phyloP scores from a whole-genome alignment of 2,797 vertebrate genomes.

The Pagetopsis macropterus region DNA sequence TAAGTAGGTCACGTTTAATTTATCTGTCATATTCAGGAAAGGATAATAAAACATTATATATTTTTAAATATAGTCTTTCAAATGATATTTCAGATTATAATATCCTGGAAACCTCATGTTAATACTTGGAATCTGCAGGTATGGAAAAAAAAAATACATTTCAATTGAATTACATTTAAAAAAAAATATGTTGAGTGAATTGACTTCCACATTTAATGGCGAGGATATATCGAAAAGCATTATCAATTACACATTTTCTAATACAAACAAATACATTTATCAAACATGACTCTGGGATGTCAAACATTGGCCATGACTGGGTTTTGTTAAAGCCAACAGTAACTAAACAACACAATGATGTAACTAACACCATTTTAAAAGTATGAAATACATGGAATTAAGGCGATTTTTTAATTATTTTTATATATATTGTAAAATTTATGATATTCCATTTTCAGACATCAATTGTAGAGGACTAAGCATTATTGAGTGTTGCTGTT shows the following conservation, averaged over 20 bases:
- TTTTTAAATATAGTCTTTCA: background rate
- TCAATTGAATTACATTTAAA: too few species aligned
- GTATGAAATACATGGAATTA: background rate
- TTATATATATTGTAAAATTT: too few species aligned
- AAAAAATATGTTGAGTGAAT: too few species aligned
- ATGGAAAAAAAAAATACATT: background rate
- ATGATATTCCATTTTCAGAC: too few species aligned
- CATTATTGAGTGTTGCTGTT: too few species aligned
- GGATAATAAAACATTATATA: background rate
- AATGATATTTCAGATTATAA: background rate
- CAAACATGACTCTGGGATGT: too few species aligned
- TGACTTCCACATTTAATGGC: too few species aligned
- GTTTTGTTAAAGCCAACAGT: background rate
- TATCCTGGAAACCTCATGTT: background rate
- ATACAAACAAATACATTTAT: too few species aligned
- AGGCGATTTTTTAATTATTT: background rate
- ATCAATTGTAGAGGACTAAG: too few species aligned
- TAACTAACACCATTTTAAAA: background rate
- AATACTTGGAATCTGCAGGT: background rate
- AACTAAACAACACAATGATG: too few species aligned
- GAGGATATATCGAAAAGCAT: too few species aligned
- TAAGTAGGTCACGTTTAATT: slow-evolving; percentile 3
- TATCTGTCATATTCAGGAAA: background rate
- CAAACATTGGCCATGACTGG: background rate
- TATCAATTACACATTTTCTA: too few species aligned